Conservation (phyloP, 2,113 vertebrate species). For the Catagonus wagneri region DNA sequence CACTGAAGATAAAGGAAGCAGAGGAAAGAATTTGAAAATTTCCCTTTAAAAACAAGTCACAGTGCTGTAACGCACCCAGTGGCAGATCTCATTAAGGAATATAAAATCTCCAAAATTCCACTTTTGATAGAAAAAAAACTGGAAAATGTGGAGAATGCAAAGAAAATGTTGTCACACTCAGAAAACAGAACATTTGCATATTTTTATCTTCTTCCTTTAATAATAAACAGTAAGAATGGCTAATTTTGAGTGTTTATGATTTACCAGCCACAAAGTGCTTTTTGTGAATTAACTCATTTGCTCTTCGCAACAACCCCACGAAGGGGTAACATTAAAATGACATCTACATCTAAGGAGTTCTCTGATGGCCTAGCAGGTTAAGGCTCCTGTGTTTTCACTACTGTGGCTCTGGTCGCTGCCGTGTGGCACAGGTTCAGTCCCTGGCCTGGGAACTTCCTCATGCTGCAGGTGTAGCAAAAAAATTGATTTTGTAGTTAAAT, state of each 20-base stretch:
- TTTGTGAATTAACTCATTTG: neutral
- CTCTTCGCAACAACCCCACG: neutral
- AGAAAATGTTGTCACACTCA: neutral
- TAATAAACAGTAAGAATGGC: neutral
- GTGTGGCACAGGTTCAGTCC: too few species aligned
- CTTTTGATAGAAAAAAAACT: neutral
- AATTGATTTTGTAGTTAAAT: neutral
- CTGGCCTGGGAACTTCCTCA: too few species aligned
- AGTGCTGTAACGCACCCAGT: neutral
- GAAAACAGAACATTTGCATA: neutral
- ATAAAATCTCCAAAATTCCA: conserved; percentile 8
- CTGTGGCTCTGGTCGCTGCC: too few species aligned
- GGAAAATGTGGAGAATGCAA: neutral
- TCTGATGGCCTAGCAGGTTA: too few species aligned
- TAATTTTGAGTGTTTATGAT: neutral
- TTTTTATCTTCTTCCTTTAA: neutral
- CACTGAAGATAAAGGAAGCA: neutral
- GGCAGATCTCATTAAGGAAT: neutral
- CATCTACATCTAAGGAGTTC: too few species aligned
- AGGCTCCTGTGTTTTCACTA: too few species aligned
- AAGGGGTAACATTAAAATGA: neutral
- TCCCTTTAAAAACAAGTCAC: neutral
- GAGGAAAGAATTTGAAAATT: neutral
- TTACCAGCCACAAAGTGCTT: neutral
- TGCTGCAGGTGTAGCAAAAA: too few species aligned